Evolutionary conservation across 2,113 vertebrate genomes (phyloP), one percentile per base, ranked within the genome.

Genomic region (Parus major): DNA sequence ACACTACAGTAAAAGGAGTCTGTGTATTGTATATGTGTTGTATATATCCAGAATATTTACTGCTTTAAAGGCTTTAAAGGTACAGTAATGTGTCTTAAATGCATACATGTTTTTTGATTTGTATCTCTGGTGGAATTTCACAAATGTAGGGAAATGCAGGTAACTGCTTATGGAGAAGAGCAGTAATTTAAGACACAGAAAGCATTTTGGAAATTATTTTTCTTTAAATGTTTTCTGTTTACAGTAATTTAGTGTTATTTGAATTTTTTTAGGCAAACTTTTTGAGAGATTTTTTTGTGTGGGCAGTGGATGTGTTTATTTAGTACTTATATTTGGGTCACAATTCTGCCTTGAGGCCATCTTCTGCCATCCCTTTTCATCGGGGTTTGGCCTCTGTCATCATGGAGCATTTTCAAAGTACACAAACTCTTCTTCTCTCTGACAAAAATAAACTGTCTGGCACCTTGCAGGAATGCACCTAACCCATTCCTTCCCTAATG

Each of bases 1-100:
- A 92, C 85, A 95, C 93, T 94, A 95, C 71, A 91, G 89, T 47
- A 92, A 92, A 93, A 85, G 88, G 94, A 92, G 88, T 81, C 79
- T 94, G 72, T 84, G 53, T 93, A 65, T 88, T 94, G 55, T 94
- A 77, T 69, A 53, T 76, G 5, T 88, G 55, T 73, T 94, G 88
- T 96, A 92, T 52, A 93, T 88, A 86, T 77, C 19, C 42, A 47
- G 71, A 81, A 81, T 86, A 88, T 61, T 22, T 63, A 63, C 76
- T 12, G 1, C 55, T 93, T 88, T 79, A 84, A 82, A n/a, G 29
- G 27, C 91, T 63, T 63, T 63, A 63, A 63, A 63, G 39, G 59
- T 82, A 83, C 47, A 80, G 88, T 72, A 72, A 90, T 66, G 50
- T 71, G 82, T 80, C 79, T 88, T 72, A 73, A 82, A 47, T 80